Percentiles rank a stretch among this genome's conserved stretches.
Conservation (phyloP, 2,797 vertebrate species). For the Phoeniculus purpureus region DNA sequence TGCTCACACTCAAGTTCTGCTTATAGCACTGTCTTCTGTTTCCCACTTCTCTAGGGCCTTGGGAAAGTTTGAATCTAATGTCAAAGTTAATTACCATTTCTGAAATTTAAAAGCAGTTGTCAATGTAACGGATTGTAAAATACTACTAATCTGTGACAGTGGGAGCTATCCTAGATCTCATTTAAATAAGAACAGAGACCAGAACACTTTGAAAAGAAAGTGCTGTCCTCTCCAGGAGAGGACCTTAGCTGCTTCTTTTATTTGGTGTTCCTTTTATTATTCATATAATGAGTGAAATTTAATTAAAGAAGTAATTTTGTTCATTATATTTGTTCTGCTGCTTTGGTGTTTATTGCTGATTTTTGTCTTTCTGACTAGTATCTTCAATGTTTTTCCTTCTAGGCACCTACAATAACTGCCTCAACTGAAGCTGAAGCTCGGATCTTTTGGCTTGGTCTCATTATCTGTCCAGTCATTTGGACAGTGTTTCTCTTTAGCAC, state of each 20-base stretch:
- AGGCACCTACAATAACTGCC: slow-evolving; percentile 64
- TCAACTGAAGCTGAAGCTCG: slow-evolving; percentile 85
- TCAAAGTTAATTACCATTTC: background rate
- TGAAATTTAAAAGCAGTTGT: background rate
- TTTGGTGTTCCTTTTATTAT: background rate
- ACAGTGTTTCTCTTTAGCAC: slow-evolving; percentile 87
- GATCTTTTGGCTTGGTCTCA: slow-evolving; percentile 89
- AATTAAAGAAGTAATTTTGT: background rate
- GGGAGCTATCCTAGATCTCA: background rate
- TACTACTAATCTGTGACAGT: background rate
- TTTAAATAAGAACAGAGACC: background rate
- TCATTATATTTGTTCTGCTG: background rate
- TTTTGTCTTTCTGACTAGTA: background rate
- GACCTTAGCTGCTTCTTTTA: background rate
- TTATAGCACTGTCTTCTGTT: background rate
- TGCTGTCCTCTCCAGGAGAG: background rate
- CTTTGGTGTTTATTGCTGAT: background rate
- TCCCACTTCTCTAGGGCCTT: background rate
- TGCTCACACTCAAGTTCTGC: background rate
- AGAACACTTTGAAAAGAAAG: background rate
- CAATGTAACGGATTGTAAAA: background rate
- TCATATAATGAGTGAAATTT: background rate
- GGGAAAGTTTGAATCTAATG: background rate
- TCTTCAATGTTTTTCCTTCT: background rate
- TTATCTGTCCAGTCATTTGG: slow-evolving; percentile 88